These are phyloP conservation scores for Centropristis striata DNA, from an alignment of 2,113 vertebrate species.

Conservation along the genomic window DNA sequence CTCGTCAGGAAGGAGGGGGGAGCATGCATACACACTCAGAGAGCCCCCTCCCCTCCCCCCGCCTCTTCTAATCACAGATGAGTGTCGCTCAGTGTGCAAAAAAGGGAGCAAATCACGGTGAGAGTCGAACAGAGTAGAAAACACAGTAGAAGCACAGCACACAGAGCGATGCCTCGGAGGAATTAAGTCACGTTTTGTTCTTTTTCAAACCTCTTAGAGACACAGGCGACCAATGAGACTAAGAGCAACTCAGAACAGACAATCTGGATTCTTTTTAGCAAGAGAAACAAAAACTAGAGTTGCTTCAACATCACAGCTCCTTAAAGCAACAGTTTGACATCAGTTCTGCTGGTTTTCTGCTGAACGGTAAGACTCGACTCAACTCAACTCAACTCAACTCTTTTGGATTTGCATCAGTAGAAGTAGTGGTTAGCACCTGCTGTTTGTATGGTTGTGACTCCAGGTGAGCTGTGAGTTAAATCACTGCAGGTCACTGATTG, in stretches of 20 bases:
- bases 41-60: slow-evolving; percentile 8
- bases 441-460: too few species aligned
- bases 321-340: background rate
- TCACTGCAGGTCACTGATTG: too few species aligned
- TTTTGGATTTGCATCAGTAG: too few species aligned
- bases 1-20: slow-evolving; percentile 31
- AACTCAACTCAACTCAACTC: too few species aligned
- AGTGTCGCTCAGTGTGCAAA: slow-evolving; percentile 76
- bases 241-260: background rate
- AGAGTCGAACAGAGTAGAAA: slow-evolving; percentile 39
- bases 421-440: too few species aligned
- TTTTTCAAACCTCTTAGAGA: background rate
- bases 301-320: background rate
- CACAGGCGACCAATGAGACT: background rate
- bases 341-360: too few species aligned
- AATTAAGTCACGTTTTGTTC: slow-evolving; percentile 1
- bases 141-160: slow-evolving; percentile 26
- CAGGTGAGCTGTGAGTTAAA: too few species aligned
- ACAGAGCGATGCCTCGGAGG: slow-evolving; percentile 6
- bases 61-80: slow-evolving; percentile 50
- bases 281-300: slow-evolving; percentile 5
- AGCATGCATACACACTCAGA: slow-evolving; percentile 43
- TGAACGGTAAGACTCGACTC: too few species aligned
- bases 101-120: slow-evolving; percentile 68
- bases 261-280: slow-evolving; percentile 10